Base-by-base conservation (phyloP, 2,888 invertebrate species). In the Chrysolina haemoptera region DNA sequence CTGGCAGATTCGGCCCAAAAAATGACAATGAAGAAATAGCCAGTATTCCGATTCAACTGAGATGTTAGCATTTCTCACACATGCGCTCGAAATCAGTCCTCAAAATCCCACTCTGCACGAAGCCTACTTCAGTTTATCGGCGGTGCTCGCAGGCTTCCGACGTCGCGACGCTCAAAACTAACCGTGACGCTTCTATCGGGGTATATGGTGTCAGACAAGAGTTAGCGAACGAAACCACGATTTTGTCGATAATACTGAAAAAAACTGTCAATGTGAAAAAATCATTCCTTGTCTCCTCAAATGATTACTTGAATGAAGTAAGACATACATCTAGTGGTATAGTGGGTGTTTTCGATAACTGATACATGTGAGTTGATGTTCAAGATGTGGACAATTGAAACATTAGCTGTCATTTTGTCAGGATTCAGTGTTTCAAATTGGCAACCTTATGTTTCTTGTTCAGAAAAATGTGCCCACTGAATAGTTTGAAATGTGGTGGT, bases 61-160 rank as follows among this genome's bases (percentile, higher is more conserved):
- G 73, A 73, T 73, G 73, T 73, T 73, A 66, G 70, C 50, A 67
- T 73, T 73, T 66, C 70, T 62, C 66, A 66, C 73, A 73, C 73
- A 73, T 73, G 73, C 73, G 73, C 73, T 35, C 27, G 41, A 65
- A 69, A 73, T 70, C 66, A 14, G 62, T 50, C 68, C 62, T 50
- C 50, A 70, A 73, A 66, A 63, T 70, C 73, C 40, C 53, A 27
- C 66, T 66, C 63, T 14, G 62, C 50, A 65, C 65, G 18, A 59
- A 53, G 59, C 40, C 69, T 46, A 59, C 50, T 65, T 73, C 70
- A 73, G 73, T 73, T 35, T 46, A 70, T 66, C 53, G 62, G 62
- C 18, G 50, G 46, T 55, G 66, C 62, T 70, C 10, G 59, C 27
- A n/a, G 59, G 59, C 11, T 59, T 35, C 10, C 14, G 59, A 59